phyloP scores from a whole-genome alignment of 2,888 invertebrate genomes.

The Gymnosoma rotundatum region DNA sequence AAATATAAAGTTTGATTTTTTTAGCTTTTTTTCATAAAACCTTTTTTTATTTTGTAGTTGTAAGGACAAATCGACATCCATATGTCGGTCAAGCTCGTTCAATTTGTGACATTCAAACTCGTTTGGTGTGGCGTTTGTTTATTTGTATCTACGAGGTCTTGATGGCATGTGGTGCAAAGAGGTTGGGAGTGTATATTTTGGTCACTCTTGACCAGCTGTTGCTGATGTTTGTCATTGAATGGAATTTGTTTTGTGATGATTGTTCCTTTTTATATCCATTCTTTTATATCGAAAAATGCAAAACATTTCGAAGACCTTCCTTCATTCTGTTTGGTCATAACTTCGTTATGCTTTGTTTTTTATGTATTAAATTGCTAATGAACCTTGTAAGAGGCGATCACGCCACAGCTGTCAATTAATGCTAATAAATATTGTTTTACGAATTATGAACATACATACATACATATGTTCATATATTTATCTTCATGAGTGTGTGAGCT shows the following conservation, averaged over 20 bases:
- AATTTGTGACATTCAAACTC: conserved; percentile 19
- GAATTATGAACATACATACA: conserved; percentile 1
- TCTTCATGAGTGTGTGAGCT: not conserved
- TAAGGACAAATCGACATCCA: conserved; percentile 7
- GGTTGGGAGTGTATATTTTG: not conserved
- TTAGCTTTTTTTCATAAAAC: not conserved
- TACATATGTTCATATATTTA: not conserved
- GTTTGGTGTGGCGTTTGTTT: conserved; percentile 14
- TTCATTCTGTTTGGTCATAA: conserved; percentile 39
- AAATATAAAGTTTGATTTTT: conserved; percentile 32
- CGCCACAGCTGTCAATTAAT: conserved; percentile 76
- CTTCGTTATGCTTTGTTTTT: conserved; percentile 25
- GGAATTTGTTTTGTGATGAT: conserved; percentile 72
- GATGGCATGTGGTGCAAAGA: not conserved
- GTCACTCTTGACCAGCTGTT: conserved; percentile 73
- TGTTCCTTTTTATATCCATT: conserved; percentile 31
- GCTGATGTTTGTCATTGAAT: conserved; percentile 74
- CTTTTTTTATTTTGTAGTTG: too few species aligned
- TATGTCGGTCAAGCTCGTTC: conserved; percentile 48
- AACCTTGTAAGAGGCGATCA: conserved; percentile 68
- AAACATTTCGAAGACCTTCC: conserved; percentile 54
- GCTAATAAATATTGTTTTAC: conserved; percentile 75
- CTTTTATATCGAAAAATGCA: conserved; percentile 15
- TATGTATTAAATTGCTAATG: conserved; percentile 65
- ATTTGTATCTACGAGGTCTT: not conserved